Conservation (phyloP, 2,888 invertebrate species). For the Acleris sparsana region DNA sequence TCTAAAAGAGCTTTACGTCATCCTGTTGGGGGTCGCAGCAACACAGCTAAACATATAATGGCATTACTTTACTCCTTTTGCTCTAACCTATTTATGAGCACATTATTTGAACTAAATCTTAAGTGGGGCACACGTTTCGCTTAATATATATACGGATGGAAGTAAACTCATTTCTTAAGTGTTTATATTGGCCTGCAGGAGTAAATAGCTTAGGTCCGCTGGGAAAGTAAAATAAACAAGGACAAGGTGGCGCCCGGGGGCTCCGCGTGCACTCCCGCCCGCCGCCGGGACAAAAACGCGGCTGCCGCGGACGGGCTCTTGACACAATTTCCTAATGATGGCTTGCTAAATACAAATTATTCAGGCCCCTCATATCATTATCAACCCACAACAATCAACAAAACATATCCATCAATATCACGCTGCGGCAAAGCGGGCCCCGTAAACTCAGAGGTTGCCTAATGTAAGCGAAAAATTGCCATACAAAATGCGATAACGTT, state of each 20-base stretch:
- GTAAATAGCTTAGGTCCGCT: slow-evolving; percentile 36
- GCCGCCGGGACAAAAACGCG: slow-evolving; percentile 40
- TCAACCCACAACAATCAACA: background rate
- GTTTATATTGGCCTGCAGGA: slow-evolving; percentile 11
- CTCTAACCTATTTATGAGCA: too few species aligned
- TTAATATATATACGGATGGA: slow-evolving; percentile 1
- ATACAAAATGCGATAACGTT: too few species aligned
- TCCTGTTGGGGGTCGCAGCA: too few species aligned
- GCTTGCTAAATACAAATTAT: slow-evolving; percentile 63
- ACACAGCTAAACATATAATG: too few species aligned
- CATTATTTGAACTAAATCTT: background rate
- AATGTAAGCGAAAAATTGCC: too few species aligned
- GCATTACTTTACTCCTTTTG: too few species aligned
- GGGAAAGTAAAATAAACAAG: slow-evolving; percentile 58
- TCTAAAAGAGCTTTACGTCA: too few species aligned
- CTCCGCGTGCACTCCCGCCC: slow-evolving; percentile 23
- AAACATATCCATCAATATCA: background rate
- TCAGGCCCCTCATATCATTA: slow-evolving; percentile 51
- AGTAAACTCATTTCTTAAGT: slow-evolving; percentile 17
- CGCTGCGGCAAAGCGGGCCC: too few species aligned
- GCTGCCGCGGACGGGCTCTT: slow-evolving; percentile 57
- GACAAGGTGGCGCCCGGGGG: slow-evolving; percentile 27
- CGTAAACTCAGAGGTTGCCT: too few species aligned
- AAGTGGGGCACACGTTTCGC: background rate
- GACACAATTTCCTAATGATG: slow-evolving; percentile 68